phyloP scores from a whole-genome alignment of 2,113 vertebrate genomes.

The Corythornis madagascariensis region DNA sequence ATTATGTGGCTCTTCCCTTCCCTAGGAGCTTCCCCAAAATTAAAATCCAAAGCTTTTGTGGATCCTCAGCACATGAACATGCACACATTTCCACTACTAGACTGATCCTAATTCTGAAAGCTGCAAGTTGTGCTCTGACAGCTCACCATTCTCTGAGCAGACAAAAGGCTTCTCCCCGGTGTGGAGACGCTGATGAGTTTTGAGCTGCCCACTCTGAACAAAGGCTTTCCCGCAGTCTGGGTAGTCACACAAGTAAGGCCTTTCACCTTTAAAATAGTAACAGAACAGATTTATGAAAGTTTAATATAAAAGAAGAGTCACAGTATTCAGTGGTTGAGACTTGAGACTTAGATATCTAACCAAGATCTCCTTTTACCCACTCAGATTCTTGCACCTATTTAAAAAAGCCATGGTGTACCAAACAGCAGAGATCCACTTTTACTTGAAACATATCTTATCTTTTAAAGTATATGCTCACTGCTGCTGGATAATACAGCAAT shows the following conservation, averaged over 20 bases:
- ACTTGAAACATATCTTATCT: neutral
- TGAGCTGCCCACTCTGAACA: conserved; percentile 97
- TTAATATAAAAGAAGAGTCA: neutral
- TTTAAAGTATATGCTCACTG: neutral
- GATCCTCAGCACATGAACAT: fast-evolving
- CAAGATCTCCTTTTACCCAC: neutral
- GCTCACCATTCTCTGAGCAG: conserved; percentile 94
- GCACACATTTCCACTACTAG: neutral
- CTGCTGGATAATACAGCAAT: neutral
- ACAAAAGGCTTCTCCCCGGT: conserved; percentile 98
- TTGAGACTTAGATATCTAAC: neutral
- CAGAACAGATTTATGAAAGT: neutral
- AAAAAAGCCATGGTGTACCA: neutral
- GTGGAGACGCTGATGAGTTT: conserved; percentile 97
- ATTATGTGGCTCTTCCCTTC: neutral
- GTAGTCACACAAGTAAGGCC: conserved; percentile 96
- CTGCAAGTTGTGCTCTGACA: neutral
- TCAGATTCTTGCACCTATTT: neutral
- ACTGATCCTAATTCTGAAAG: neutral
- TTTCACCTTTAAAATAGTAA: conserved; percentile 82
- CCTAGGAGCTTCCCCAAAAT: neutral
- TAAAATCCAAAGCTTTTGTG: neutral
- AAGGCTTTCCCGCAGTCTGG: conserved; percentile 97
- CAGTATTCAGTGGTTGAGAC: neutral
- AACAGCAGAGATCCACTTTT: neutral